These are phyloP conservation scores for Chlamydotis undulata DNA, from an alignment of 2,113 vertebrate genomes.

Conservation along the genomic window DNA sequence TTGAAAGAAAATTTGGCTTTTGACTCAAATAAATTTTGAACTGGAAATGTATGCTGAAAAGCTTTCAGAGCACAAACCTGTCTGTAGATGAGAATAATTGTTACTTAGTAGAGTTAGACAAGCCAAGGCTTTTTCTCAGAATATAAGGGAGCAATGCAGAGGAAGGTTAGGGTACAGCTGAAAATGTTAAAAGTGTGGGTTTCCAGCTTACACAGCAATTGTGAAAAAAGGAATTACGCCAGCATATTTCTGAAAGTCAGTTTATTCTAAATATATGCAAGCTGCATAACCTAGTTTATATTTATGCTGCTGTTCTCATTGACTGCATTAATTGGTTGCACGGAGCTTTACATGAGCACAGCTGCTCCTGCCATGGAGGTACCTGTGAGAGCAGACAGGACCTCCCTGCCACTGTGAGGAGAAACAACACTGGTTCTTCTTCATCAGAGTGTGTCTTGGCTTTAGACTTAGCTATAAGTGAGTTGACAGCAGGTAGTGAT, in stretches of 20 bases:
- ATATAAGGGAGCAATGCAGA: not conserved
- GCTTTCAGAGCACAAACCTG: not conserved
- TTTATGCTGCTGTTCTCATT: not conserved
- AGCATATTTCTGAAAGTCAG: not conserved
- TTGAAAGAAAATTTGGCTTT: not conserved
- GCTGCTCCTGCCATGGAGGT: not conserved
- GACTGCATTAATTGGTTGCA: not conserved
- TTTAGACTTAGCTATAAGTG: not conserved
- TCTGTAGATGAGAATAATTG: not conserved
- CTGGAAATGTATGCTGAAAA: not conserved
- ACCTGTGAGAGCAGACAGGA: not conserved
- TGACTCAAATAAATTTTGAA: not conserved
- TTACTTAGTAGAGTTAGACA: not conserved
- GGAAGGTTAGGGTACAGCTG: not conserved
- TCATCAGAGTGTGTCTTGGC: not conserved
- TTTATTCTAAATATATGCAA: not conserved
- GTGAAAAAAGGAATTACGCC: not conserved
- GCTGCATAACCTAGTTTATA: not conserved
- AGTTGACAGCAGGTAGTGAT: not conserved
- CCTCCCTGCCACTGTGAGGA: not conserved
- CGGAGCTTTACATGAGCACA: not conserved
- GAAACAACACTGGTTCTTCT: not conserved
- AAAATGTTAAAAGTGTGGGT: not conserved
- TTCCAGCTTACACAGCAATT: not conserved
- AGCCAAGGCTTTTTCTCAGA: not conserved